Evolutionary conservation across 2,888 invertebrate species (phyloP), one percentile per base, ranked within the genome.

Genomic region (Mesorhabditis spiculigera): DNA sequence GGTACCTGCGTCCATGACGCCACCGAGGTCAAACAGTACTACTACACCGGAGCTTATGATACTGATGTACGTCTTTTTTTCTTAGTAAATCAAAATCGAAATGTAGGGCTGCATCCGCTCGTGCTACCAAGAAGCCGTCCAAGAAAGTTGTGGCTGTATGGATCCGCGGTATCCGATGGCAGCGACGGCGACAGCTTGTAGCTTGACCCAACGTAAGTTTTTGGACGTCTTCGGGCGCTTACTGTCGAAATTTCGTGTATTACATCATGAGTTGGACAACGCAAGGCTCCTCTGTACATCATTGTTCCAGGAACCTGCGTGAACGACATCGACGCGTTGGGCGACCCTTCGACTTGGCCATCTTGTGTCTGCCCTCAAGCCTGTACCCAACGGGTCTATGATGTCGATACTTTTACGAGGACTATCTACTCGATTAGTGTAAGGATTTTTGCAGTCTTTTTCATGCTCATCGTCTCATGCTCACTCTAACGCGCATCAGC

Each of bases 81-180:
- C n/a, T n/a, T n/a, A n/a, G n/a, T n/a, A n/a, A n/a, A n/a, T n/a
- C n/a, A n/a, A n/a, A n/a, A n/a, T n/a, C n/a, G n/a, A n/a, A n/a
- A n/a, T n/a, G n/a, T n/a, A n/a, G 80, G 80, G 78, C 6, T 81
- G 81, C 62, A 68, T 79, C 8, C 73, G 80, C n/a, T 77, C 78
- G 5, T 81, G 81, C 66, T 81, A 81, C 50, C 81, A 81, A 71
- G 77, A 76, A 45, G 66, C 68, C 61, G 75, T 80, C 16, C 42
- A 70, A 44, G 8, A 66, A 61, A 67, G 45, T 1, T 81, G 81
- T 63, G 72, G 65, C 5, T 81, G 81, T 63, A 79, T 79, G 78
- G 81, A 81, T 63, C 81, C 81, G 1, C 67, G 81, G 28, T 81
- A 81, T 43, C 77, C 76, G 1, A 68, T 68, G 66, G 74, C 75